Evolutionary conservation across 2,797 vertebrate genomes (phyloP), one percentile per base, ranked within the genome.

Genomic region (Margarornis squamiger): DNA sequence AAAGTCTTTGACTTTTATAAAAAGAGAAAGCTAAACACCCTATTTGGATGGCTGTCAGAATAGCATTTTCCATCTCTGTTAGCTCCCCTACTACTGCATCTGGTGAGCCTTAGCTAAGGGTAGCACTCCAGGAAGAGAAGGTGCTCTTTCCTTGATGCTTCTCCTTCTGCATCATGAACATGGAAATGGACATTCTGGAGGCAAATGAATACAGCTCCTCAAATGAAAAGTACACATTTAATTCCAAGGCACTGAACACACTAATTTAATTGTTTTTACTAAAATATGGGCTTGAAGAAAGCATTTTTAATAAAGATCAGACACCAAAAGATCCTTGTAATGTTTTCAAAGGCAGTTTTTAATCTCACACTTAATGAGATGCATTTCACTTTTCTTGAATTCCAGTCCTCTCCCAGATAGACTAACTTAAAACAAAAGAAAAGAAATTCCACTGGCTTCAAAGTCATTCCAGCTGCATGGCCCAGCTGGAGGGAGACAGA

Each of bases 381-480:
- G 38, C 38, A 74, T 88, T 90, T 95, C n/a, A 59, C 61, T 92
- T 87, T 66, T 67, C 52, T 45, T 34, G 86, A 85, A 79, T 82
- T 63, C 74, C 72, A 74, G 29, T 45, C 38, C 39, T 89, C 38
- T 94, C 87, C 86, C 70, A 91, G 41, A 55, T 6, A 89, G 43
- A 79, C 39, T 76, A 63, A 76, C 71, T 87, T 79, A 70, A 91
- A 88, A 81, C 15, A 88, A 74, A 90, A 90, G 29, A 59, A 78
- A 84, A 89, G 66, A 73, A 91, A 82, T 59, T 80, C 51, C n/a
- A 39, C 55, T 87, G 92, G 82, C 72, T 95, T 94, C 94, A 87
- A 93, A 94, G 75, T 36, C 30, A 20, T 80, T 55, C 58, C 93
- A 96, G 88, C 88, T 96, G 95, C 88, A 92, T 0, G 0, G 90